These are phyloP conservation scores for Tuta absoluta DNA, from an alignment of 2,888 invertebrate genomes.

Conservation along the genomic window DNA sequence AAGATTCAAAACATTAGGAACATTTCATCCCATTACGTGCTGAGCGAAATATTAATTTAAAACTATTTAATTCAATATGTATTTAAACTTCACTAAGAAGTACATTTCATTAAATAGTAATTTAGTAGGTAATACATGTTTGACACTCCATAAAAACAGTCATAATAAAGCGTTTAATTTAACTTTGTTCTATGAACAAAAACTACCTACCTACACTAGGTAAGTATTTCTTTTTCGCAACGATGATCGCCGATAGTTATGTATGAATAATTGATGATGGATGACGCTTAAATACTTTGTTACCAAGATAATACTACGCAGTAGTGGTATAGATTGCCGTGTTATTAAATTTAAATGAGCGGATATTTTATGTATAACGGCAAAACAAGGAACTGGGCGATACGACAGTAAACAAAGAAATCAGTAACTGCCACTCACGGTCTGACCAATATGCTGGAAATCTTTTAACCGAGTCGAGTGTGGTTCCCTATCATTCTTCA, in stretches of 20 bases:
- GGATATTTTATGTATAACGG: conserved; percentile 3
- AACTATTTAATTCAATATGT: too few species aligned
- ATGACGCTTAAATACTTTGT: not conserved
- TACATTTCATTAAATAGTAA: too few species aligned
- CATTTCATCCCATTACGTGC: not conserved
- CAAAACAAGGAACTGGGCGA: conserved; percentile 4
- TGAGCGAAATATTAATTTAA: conserved; percentile 16
- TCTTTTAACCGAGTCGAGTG: not conserved
- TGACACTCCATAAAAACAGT: too few species aligned
- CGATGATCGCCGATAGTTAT: too few species aligned
- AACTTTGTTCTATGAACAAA: too few species aligned
- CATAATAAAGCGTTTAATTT: too few species aligned
- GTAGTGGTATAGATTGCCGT: not conserved
- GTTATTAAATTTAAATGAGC: conserved; percentile 1
- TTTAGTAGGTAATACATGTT: too few species aligned
- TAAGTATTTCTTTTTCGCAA: too few species aligned
- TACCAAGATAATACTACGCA: not conserved
- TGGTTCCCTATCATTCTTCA: too few species aligned
- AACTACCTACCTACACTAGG: too few species aligned
- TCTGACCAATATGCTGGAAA: too few species aligned
- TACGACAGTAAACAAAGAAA: not conserved
- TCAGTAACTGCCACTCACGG: not conserved
- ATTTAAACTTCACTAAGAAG: too few species aligned
- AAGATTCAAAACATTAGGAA: not conserved
- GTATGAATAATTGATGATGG: not conserved